phyloP scores from a whole-genome alignment of 2,888 invertebrate species.

The Drosophila phalerata region DNA sequence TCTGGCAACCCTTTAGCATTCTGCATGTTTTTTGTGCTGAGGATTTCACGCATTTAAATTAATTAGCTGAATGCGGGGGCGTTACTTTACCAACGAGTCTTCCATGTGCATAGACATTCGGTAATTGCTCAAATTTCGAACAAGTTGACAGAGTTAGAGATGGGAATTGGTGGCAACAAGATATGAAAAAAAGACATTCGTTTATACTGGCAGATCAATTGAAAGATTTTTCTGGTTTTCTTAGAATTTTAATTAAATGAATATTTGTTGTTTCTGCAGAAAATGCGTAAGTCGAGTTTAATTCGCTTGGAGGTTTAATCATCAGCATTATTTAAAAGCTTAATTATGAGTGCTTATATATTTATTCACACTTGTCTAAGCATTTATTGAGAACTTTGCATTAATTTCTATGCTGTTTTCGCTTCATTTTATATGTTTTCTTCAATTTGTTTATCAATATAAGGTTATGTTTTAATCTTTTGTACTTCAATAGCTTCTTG shows the following conservation, averaged over 20 bases:
- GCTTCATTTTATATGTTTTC: neutral
- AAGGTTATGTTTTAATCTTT: neutral
- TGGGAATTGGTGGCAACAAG: constrained; percentile 3
- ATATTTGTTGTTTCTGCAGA: neutral
- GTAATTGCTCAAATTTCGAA: constrained; percentile 17
- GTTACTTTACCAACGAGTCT: constrained; percentile 14
- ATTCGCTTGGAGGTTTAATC: neutral
- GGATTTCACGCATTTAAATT: constrained; percentile 75
- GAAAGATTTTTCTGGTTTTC: neutral
- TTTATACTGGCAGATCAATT: neutral
- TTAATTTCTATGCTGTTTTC: too few species aligned
- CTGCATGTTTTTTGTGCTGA: constrained; percentile 48
- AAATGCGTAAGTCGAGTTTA: neutral
- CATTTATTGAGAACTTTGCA: neutral
- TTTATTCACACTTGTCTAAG: too few species aligned
- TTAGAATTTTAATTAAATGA: neutral
- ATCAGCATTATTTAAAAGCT: too few species aligned
- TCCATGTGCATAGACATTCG: constrained; percentile 15
- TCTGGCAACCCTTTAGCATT: constrained; percentile 41
- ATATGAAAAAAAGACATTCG: neutral
- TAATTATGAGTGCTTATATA: too few species aligned
- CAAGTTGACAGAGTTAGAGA: neutral
- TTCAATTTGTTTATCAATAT: neutral
- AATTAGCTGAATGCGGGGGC: constrained; percentile 59
- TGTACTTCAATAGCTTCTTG: neutral